Evolutionary conservation across 2,797 vertebrate genomes (phyloP).

Genomic region (Mus caroli): DNA sequence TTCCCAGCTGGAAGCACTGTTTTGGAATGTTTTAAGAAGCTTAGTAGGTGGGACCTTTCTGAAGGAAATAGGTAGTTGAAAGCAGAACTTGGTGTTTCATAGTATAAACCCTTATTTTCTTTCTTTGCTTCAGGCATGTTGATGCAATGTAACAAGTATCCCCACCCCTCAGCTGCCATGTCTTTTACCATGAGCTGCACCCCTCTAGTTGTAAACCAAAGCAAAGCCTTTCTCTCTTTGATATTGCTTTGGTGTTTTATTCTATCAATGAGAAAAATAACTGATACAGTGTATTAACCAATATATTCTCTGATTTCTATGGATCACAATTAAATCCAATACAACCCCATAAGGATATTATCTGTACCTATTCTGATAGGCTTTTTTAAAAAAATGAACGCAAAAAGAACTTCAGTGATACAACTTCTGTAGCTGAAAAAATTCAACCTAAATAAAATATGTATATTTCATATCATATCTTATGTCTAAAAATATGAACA

Average conservation of each 20-base stretch:
- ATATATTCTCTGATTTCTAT: neutral
- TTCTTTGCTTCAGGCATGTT: neutral
- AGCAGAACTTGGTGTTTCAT: neutral
- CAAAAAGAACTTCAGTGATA: neutral
- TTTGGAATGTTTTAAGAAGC: neutral
- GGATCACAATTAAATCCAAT: neutral
- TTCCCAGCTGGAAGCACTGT: neutral
- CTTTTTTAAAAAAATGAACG: neutral
- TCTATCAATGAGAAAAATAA: neutral
- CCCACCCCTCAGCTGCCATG: neutral
- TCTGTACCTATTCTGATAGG: neutral
- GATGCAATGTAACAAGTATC: neutral
- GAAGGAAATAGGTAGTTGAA: too few relatives aligned
- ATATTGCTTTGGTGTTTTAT: neutral
- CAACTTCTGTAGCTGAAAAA: neutral
- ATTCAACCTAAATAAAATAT: neutral
- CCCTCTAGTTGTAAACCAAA: neutral
- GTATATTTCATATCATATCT: neutral
- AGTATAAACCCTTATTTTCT: neutral
- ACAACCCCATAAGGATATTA: neutral
- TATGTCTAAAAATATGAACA: neutral
- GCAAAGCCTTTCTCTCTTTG: neutral
- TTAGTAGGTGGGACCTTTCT: neutral
- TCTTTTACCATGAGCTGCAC: neutral
- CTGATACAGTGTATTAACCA: neutral